Conservation (phyloP, 2,113 vertebrate genomes). For the Piprites chloris region DNA sequence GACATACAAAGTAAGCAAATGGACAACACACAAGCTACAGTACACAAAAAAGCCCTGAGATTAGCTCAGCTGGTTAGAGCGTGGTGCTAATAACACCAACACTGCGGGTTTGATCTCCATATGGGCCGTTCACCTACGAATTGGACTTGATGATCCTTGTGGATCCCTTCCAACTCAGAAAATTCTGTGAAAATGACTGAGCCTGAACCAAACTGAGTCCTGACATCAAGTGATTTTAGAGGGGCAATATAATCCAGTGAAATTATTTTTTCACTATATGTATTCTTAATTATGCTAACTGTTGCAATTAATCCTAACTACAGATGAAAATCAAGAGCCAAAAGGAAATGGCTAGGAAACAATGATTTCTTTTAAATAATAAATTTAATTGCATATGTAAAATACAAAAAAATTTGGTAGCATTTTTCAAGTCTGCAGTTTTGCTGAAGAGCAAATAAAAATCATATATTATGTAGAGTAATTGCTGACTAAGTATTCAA, state of each 20-base stretch:
- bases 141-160: background rate
- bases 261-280: background rate
- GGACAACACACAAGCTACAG: rapidly evolving
- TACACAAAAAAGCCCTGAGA: background rate
- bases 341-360: background rate
- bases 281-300: background rate
- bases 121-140: background rate
- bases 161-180: background rate
- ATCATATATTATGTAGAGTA: background rate
- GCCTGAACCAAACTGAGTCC: background rate
- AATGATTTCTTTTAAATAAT: background rate
- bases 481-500: background rate
- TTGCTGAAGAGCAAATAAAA: background rate
- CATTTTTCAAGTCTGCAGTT: background rate
- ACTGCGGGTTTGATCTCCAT: background rate
- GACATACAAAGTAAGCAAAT: background rate
- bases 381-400: background rate
- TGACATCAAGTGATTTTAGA: background rate
- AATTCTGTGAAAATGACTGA: background rate
- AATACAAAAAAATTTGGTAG: background rate
- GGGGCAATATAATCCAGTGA: background rate
- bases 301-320: background rate
- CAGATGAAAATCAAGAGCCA: background rate
- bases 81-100: background rate
- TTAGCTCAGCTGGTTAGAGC: background rate